A percentile compares a stretch with the other conserved stretches of the same genome.
phyloP scores from a whole-genome alignment of 2,888 invertebrate genomes.

The Belgica antarctica region DNA sequence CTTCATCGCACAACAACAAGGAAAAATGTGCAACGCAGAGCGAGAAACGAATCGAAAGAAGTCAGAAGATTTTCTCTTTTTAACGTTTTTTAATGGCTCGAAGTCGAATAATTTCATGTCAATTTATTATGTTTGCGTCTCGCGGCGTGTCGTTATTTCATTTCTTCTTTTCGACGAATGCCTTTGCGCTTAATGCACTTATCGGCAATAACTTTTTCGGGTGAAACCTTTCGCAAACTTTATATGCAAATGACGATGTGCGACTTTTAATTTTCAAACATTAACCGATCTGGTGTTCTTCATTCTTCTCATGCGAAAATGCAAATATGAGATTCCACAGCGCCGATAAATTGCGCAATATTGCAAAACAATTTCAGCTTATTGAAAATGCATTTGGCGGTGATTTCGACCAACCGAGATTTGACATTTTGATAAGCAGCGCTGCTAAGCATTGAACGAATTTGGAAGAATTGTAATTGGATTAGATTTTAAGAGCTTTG shows the following conservation, averaged over 20 bases:
- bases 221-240: not conserved
- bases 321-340: not conserved
- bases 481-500: too few relatives aligned
- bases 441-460: too few relatives aligned
- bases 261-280: not conserved
- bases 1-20: not conserved
- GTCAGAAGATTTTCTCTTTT: constrained; percentile 7
- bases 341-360: constrained; percentile 3
- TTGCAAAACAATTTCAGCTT: not conserved
- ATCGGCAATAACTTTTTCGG: not conserved
- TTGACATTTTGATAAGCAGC: constrained; percentile 7
- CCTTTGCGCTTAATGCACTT: constrained; percentile 6
- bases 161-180: constrained; percentile 1
- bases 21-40: constrained; percentile 5
- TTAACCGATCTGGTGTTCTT: too few relatives aligned
- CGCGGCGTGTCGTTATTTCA: constrained; percentile 23
- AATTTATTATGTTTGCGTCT: constrained; percentile 42
- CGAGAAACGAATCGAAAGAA: constrained; percentile 12
- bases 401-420: constrained; percentile 6
- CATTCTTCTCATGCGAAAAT: too few relatives aligned
- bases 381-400: constrained; percentile 10
- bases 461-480: too few relatives aligned
- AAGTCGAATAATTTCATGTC: constrained; percentile 39
- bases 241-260: not conserved
- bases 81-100: constrained; percentile 2